These are phyloP conservation scores for Psephotus haematonotus DNA, from an alignment of 2,113 vertebrate genomes.

Conservation along the genomic window DNA sequence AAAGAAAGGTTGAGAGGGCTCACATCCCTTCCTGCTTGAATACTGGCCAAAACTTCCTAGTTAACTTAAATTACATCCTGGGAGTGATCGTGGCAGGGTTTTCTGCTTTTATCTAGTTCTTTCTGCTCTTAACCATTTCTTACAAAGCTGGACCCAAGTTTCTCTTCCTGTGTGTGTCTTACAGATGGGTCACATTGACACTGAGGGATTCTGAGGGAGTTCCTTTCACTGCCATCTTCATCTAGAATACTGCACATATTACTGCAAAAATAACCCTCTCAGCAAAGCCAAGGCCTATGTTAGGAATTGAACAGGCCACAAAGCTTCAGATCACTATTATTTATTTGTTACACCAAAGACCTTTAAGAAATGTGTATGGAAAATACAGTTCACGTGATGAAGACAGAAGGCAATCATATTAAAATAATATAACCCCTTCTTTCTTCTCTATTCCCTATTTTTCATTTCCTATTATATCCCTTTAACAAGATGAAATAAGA, in stretches of 20 bases:
- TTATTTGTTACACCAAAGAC: not conserved
- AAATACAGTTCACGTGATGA: not conserved
- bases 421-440: not conserved
- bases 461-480: not conserved
- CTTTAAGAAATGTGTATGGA: not conserved
- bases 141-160: not conserved
- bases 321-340: not conserved
- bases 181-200: not conserved
- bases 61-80: conserved; percentile 1
- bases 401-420: not conserved
- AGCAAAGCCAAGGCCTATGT: not conserved
- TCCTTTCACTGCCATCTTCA: not conserved
- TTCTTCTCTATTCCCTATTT: not conserved
- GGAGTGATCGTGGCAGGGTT: not conserved
- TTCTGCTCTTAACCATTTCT: not conserved
- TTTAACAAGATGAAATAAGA: not conserved
- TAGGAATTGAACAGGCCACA: not conserved
- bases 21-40: not conserved
- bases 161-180: not conserved
- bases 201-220: not conserved
- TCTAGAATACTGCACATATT: not conserved
- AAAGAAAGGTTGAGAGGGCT: not conserved
- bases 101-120: not conserved
- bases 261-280: not conserved
- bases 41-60: not conserved